Base-by-base conservation (phyloP, 2,797 vertebrate species). In the Remorina albescens region DNA sequence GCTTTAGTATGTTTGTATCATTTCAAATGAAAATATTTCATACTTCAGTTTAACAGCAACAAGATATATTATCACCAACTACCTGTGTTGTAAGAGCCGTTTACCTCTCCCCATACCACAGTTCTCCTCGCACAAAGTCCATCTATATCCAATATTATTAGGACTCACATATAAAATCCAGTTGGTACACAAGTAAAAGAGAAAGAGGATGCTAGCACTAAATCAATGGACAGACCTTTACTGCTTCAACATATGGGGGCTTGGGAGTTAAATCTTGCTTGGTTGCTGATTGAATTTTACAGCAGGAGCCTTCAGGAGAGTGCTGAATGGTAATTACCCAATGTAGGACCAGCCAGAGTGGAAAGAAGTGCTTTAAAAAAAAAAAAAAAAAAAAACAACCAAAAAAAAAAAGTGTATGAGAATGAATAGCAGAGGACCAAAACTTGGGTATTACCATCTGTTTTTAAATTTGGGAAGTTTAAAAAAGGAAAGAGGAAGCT, bases 271-370 rank as follows among this genome's bases (percentile, higher is more conserved):
- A 93, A 92, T 92, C 82, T 86, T 83, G 83, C 86, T 87, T 66
- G 84, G 86, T 78, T 88, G 86, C 86, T 92, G 89, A 93, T 93
- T 89, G 91, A 91, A 92, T 91, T 94, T 92, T 91, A 91, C 77
- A 90, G 86, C 82, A 47, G 28, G 65, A 88, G 83, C 80, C 86
- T 90, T 90, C 85, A 86, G 88, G 74, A 92, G 85, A 90, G 84
- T 36, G 76, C 82, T 74, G 82, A 83, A 91, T 90, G 85, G 90
- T 91, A 94, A 93, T 92, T 93, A 92, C 88, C 85, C 75, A 81
- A 89, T 88, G 85, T 71, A 86, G 82, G 77, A 90, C 83, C 83
- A 89, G 92, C 74, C 84, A 70, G 78, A 89, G 83, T 87, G 86
- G 83, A 90, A 91, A 92, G 81, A 77, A 86, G 84, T 79, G 84